Conservation (phyloP, 2,888 invertebrate species). For the Drosophila buzzatii region DNA sequence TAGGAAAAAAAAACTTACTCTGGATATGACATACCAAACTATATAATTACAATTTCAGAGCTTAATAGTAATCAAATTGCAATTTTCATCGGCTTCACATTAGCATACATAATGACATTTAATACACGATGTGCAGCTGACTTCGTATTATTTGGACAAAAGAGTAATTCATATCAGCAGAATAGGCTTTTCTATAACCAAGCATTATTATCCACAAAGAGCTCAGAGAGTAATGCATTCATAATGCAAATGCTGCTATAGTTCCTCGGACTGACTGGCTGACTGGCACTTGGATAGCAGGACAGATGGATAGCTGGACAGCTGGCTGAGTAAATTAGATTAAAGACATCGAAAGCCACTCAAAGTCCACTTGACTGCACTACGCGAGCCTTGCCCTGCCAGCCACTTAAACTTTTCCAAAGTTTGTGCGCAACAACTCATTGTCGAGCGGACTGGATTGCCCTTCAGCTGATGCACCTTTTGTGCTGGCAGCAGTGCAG, state of each 20-base stretch:
- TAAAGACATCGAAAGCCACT: conserved; percentile 68
- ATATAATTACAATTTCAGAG: too few species aligned
- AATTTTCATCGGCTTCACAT: too few species aligned
- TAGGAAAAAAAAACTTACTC: too few species aligned
- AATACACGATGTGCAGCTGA: background rate
- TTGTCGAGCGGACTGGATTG: conserved; percentile 41
- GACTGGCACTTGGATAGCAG: conserved; percentile 2
- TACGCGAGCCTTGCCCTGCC: conserved; percentile 11
- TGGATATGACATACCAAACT: too few species aligned
- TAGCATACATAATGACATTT: background rate
- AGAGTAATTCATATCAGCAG: background rate
- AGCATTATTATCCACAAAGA: conserved; percentile 18
- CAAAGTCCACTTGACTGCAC: conserved; percentile 49
- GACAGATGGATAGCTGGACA: background rate
- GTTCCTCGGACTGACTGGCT: conserved; percentile 7
- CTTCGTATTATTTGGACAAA: too few species aligned
- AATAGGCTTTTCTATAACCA: background rate
- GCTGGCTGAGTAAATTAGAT: conserved; percentile 51
- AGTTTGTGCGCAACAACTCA: conserved; percentile 62
- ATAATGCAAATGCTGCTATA: conserved; percentile 30
- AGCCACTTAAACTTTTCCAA: conserved; percentile 52
- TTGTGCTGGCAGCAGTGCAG: conserved; percentile 29
- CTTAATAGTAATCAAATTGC: too few species aligned
- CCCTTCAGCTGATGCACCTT: conserved; percentile 45
- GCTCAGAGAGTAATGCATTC: conserved; percentile 41